Evolutionary conservation across 1,140 invertebrate species (phyloP).

Genomic region (Magallana angulata): DNA sequence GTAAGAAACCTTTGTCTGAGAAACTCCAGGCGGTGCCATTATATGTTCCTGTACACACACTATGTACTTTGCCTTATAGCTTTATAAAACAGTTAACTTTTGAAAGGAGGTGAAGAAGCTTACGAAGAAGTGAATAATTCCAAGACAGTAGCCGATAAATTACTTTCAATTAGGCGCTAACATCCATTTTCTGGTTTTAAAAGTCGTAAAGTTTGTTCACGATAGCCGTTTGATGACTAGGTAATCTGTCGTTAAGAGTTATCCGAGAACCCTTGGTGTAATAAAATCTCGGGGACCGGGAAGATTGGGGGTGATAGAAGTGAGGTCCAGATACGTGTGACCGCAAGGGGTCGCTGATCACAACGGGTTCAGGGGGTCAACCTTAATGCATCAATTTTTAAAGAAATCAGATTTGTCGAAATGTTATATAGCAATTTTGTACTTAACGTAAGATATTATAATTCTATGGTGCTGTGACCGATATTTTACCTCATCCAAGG

Average conservation of each 20-base stretch:
- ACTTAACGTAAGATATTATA: too few species aligned
- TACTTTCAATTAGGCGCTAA: neutral
- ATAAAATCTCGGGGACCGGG: neutral
- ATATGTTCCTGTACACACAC: too few species aligned
- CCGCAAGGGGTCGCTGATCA: neutral
- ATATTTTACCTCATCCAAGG: too few species aligned
- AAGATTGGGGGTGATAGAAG: neutral
- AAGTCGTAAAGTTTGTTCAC: constrained; percentile 4
- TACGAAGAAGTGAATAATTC: neutral
- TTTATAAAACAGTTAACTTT: too few species aligned
- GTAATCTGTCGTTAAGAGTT: neutral
- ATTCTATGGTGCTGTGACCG: too few species aligned
- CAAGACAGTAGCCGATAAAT: constrained; percentile 2
- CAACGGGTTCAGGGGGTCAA: neutral
- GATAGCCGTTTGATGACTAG: constrained; percentile 5
- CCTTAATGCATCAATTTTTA: too few species aligned
- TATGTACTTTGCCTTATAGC: too few species aligned
- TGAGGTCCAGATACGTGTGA: neutral
- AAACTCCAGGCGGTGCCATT: too few species aligned
- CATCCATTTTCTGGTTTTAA: constrained; percentile 26
- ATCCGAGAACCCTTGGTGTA: neutral
- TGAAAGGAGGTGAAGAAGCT: neutral
- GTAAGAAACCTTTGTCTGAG: too few species aligned
- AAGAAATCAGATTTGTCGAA: too few species aligned
- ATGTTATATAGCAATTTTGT: too few species aligned